These are phyloP conservation scores for Calliphora vomitoria DNA, from an alignment of 2,888 invertebrate genomes.

Conservation along the genomic window DNA sequence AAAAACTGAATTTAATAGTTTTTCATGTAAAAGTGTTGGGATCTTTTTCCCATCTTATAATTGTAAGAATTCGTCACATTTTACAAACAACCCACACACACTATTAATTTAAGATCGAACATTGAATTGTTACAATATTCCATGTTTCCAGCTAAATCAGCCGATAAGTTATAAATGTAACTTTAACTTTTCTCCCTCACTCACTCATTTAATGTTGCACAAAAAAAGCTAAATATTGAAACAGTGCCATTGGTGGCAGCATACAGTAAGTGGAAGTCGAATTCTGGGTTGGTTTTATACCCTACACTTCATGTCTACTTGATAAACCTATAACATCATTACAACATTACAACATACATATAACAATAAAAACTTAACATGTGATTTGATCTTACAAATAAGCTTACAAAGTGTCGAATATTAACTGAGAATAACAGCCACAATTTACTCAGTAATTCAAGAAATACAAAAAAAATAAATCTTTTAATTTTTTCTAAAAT, in stretches of 20 bases:
- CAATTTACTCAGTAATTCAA: too few relatives aligned
- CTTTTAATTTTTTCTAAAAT: too few relatives aligned
- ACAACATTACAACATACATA: too few relatives aligned
- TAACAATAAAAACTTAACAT: too few relatives aligned
- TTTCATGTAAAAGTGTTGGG: constrained; percentile 13
- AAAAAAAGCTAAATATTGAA: background rate
- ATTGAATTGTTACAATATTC: constrained; percentile 34
- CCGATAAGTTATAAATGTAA: constrained; percentile 32
- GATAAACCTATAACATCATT: too few relatives aligned
- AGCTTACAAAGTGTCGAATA: too few relatives aligned
- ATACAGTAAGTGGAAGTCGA: background rate
- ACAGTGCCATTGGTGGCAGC: background rate
- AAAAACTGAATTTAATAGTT: background rate
- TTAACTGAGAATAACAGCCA: too few relatives aligned
- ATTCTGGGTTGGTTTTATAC: background rate
- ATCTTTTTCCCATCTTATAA: constrained; percentile 5
- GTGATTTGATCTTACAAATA: too few relatives aligned
- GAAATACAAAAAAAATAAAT: too few relatives aligned
- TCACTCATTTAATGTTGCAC: background rate
- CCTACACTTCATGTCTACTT: too few relatives aligned
- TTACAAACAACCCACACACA: constrained; percentile 62
- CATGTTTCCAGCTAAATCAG: constrained; percentile 23
- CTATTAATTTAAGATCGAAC: constrained; percentile 56
- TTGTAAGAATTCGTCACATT: constrained; percentile 57
- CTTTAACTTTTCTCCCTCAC: constrained; percentile 25